Conservation (phyloP, 2,797 vertebrate species). For the Mastacembelus armatus region DNA sequence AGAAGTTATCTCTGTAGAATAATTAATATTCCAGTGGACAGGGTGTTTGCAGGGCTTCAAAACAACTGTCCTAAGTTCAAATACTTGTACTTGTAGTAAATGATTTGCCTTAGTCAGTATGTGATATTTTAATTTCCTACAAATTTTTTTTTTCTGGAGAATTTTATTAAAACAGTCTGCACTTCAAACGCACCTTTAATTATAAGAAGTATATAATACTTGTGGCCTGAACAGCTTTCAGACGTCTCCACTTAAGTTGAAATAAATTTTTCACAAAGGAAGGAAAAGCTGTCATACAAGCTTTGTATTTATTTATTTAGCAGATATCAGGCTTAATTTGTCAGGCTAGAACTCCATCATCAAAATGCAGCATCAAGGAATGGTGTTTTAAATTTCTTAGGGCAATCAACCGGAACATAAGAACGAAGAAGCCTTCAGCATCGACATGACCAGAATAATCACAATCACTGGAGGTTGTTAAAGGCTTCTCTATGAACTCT, state of each 20-base stretch:
- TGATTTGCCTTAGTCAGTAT: too few species aligned
- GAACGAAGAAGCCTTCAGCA: neutral
- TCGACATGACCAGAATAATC: neutral
- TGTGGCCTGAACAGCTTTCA: too few species aligned
- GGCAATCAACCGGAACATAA: neutral
- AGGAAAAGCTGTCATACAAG: neutral
- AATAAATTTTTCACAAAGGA: neutral
- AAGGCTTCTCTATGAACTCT: neutral
- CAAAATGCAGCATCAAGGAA: neutral
- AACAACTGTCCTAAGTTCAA: too few species aligned
- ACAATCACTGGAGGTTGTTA: neutral
- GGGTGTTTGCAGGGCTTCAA: neutral
- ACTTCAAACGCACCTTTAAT: too few species aligned
- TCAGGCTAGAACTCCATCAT: neutral
- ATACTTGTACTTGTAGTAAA: too few species aligned
- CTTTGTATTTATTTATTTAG: neutral
- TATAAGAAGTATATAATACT: too few species aligned
- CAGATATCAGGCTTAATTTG: too few species aligned
- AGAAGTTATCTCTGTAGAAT: too few species aligned
- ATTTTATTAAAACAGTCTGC: too few species aligned
- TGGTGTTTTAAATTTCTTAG: neutral
- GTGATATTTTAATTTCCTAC: too few species aligned
- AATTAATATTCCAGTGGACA: neutral
- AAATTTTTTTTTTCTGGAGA: too few species aligned
- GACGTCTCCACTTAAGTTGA: too few species aligned